Evolutionary conservation across 2,113 vertebrate species (phyloP).

Genomic region (Upupa epops): DNA sequence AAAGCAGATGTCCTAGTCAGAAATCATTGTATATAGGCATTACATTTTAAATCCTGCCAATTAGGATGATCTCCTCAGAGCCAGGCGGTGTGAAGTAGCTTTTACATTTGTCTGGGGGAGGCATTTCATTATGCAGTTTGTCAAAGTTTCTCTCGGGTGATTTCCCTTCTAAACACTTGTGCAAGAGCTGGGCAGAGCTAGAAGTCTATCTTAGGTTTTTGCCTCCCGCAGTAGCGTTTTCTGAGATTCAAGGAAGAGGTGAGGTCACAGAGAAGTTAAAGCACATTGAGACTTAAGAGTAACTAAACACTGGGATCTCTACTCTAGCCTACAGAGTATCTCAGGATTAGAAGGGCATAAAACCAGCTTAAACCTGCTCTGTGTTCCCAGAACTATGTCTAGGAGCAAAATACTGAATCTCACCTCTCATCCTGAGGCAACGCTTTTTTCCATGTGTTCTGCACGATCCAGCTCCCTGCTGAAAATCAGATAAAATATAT

Average conservation of each 20-base stretch:
- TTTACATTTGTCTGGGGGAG: not conserved
- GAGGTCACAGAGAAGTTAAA: not conserved
- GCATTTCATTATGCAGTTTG: not conserved
- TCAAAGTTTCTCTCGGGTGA: not conserved
- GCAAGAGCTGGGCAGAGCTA: not conserved
- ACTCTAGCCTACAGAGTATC: not conserved
- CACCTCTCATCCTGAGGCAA: not conserved
- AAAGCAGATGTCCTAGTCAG: not conserved
- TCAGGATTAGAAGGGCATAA: not conserved
- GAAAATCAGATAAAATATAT: not conserved
- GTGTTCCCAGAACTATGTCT: not conserved
- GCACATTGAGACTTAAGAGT: not conserved
- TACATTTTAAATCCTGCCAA: not conserved
- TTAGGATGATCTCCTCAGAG: not conserved
- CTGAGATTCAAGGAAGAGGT: not conserved
- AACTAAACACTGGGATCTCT: not conserved
- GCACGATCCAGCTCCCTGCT: not conserved
- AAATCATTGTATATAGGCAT: not conserved
- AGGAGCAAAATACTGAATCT: not conserved
- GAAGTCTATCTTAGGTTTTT: not conserved
- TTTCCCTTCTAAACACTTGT: not conserved
- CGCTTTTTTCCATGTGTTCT: fast-evolving
- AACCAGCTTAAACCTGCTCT: not conserved
- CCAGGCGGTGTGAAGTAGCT: not conserved
- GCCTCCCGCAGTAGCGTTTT: not conserved